Base-by-base conservation (phyloP, 2,113 vertebrate genomes). In the Bubo scandiacus region DNA sequence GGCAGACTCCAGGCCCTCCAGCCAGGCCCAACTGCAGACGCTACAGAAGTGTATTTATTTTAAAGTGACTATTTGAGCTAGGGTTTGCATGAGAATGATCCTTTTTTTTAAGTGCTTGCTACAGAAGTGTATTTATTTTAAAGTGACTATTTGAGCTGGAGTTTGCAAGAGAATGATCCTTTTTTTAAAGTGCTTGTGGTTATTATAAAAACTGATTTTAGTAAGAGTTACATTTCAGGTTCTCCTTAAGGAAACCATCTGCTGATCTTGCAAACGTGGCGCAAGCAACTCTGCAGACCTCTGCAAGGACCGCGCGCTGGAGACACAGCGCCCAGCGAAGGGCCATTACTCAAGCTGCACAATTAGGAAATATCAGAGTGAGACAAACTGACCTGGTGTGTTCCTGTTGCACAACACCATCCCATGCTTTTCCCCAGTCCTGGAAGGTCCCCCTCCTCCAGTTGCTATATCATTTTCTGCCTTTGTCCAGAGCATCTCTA, bases 121-220 rank as follows among this genome's bases (percentile, higher is more conserved):
- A 73, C 70, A 87, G 58, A 89, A 97, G 62, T 42, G 80, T 94
- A 88, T 91, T 95, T 96, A 92, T 94, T 91, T 90, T 80, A 88
- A 51, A 91, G 81, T 27, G 72, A 91, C 89, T 94, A 61, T 92
- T 68, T 87, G 38, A 89, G 91, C 71, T 85, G 74, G 71, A 83
- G 91, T 32, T 91, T 88, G 71, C 68, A 93, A 77, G 79, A 82
- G 81, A 95, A 91, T 1, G 0, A 75, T 81, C 63, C 20, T 62
- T 79, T 88, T 93, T 90, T 88, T 29, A 14, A 75, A 93, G 78
- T 77, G 63, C 84, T 77, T 96, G 93, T 0, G 16, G 87, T 97
- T 92, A 79, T 71, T 77, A 42, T 89, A 95, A 95, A 96, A 95
- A 81, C 58, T 9, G 20, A 72, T 94, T 93, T 95, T 94, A 96